Evolutionary conservation across 2,113 vertebrate species (phyloP).

Genomic region (Oophaga pumilio): DNA sequence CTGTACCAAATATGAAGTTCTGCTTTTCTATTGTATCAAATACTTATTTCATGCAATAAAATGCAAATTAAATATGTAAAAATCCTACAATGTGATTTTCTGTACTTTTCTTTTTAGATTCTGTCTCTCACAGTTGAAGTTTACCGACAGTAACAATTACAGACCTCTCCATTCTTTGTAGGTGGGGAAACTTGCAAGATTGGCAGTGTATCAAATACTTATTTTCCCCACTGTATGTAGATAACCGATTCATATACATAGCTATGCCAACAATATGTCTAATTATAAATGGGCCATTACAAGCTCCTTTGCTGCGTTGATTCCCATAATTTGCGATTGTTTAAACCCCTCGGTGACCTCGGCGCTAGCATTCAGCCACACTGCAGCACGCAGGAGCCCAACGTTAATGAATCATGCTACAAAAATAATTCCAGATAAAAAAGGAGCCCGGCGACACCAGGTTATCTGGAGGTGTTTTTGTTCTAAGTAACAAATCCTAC

Average conservation of each 20-base stretch:
- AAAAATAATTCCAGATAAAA: slow-evolving; percentile 73
- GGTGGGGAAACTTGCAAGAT: too few relatives aligned
- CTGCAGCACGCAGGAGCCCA: slow-evolving; percentile 63
- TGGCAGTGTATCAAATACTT: too few relatives aligned
- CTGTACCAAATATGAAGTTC: too few relatives aligned
- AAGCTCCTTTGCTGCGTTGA: neutral
- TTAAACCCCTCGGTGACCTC: too few relatives aligned
- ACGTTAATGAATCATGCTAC: slow-evolving; percentile 74
- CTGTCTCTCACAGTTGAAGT: too few relatives aligned
- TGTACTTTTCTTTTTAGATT: too few relatives aligned
- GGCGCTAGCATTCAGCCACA: slow-evolving; percentile 64
- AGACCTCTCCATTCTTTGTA: too few relatives aligned
- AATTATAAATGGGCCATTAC: neutral
- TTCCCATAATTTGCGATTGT: neutral
- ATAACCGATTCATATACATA: neutral
- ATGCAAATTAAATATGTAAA: too few relatives aligned
- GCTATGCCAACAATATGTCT: neutral
- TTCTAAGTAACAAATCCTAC: slow-evolving; percentile 60
- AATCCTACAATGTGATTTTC: too few relatives aligned
- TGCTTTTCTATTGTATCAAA: too few relatives aligned
- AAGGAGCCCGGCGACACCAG: slow-evolving; percentile 65
- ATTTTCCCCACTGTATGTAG: neutral
- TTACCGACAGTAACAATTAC: too few relatives aligned
- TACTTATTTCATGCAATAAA: too few relatives aligned
- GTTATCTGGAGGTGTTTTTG: slow-evolving; percentile 71